Evolutionary conservation across 2,797 vertebrate species (phyloP).

Genomic region (Hozukius guyotensis): DNA sequence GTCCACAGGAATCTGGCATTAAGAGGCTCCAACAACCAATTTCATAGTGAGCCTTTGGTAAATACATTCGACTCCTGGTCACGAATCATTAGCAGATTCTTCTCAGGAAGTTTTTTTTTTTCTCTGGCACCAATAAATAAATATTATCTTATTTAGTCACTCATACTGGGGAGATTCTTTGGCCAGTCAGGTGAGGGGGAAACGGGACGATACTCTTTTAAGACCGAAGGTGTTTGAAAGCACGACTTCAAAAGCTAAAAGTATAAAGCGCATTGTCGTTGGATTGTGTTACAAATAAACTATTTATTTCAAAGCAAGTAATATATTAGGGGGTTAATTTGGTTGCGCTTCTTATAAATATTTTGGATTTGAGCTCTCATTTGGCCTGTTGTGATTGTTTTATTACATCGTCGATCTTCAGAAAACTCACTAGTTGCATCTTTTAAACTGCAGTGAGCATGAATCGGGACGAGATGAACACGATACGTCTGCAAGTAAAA

Average conservation of each 20-base stretch:
- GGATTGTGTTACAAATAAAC: constrained; percentile 3
- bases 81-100: constrained; percentile 4
- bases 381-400: background rate
- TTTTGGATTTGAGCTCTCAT: background rate
- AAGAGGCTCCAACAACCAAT: constrained; percentile 7
- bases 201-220: background rate
- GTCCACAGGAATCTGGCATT: constrained; percentile 38
- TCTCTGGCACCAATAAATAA: constrained; percentile 39
- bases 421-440: background rate
- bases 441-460: background rate
- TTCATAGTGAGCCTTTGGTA: constrained; percentile 11
- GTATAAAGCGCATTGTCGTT: constrained; percentile 2
- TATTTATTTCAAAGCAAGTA: background rate
- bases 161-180: constrained; percentile 37
- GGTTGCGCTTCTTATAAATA: background rate
- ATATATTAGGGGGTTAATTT: background rate
- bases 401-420: background rate
- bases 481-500: background rate
- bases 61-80: constrained; percentile 49
- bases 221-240: constrained; percentile 18
- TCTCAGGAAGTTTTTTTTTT: background rate
- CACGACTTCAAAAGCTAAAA: constrained; percentile 9
- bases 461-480: background rate
- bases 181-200: constrained; percentile 19
- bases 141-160: background rate